Base-by-base conservation (phyloP, 2,888 invertebrate species). In the Macrophya annulata region DNA sequence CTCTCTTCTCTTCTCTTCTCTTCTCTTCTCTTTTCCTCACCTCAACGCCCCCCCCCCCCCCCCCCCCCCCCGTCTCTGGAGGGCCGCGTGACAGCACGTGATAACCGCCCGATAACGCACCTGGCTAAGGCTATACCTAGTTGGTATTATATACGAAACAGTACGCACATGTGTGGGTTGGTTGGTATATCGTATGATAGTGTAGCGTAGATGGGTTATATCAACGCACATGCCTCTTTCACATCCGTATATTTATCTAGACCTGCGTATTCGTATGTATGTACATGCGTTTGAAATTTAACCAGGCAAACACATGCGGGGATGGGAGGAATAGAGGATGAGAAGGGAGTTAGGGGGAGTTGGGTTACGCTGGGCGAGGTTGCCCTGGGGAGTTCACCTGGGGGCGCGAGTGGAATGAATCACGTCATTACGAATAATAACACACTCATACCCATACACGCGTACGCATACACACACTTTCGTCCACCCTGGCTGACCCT, bases 401-500 rank as follows among this genome's bases (percentile, higher is more conserved):
- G 31, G 40, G 17, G 68, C 37, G 84, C 84, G 86, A 88, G 88
- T 86, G 88, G 90, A 91, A 91, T 91, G 90, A 91, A 91, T 90
- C 90, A 89, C 90, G 91, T 90, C 90, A 91, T 90, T 90, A 90
- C 90, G 90, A 92, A 91, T 92, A 91, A 91, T 91, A 91, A 90
- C 89, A 89, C 88, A 88, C 87, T 85, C 86, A 45, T 15, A 59
- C 59, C 6, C 59, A 0, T 3, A 17, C 37, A 62, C 55, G 25
- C 55, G 55, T 8, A 31, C 17, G 21, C 51, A 31, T 77, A 62
- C 25, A 37, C 71, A 4, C 37, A 43, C 51, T 17, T 77, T 77
- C 31, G 77, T 51, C 55, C 25, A 77, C 77, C 17, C 55, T 12
- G 21, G 37, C 68, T 43, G n/a, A 71, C 68, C 68, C 15, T 8